phyloP scores from a whole-genome alignment of 2,113 vertebrate genomes.

The Psilopsiagon aurifrons region DNA sequence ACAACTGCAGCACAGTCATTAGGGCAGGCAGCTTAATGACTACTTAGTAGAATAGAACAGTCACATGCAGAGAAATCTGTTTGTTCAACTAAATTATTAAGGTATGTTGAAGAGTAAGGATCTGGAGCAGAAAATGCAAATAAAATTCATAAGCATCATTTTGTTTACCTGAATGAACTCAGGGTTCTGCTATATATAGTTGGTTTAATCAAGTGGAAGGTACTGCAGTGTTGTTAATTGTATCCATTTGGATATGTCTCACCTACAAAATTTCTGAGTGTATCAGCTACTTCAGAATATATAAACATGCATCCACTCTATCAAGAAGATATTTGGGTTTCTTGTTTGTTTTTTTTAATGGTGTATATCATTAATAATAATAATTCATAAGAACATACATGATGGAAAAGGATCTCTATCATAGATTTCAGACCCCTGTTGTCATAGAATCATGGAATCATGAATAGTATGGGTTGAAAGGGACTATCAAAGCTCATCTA shows the following conservation, averaged over 20 bases:
- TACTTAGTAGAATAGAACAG: background rate
- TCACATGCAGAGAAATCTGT: background rate
- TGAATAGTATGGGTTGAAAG: background rate
- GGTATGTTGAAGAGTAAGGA: background rate
- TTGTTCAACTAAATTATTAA: slow-evolving; percentile 40
- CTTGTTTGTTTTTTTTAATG: background rate
- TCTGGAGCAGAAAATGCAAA: slow-evolving; percentile 36
- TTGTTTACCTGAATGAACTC: background rate
- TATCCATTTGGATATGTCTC: background rate
- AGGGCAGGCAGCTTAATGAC: slow-evolving; percentile 14
- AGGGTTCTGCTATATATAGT: background rate
- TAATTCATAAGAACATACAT: background rate
- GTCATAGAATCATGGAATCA: background rate
- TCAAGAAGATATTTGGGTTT: background rate
- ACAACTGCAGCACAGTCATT: background rate
- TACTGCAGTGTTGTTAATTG: background rate
- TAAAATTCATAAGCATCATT: background rate
- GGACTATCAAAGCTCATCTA: background rate
- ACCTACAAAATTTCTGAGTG: background rate
- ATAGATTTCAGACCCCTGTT: background rate
- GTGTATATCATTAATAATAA: background rate
- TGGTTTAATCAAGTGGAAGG: slow-evolving; percentile 1
- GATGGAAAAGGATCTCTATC: background rate
- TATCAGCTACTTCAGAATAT: background rate
- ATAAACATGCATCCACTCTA: background rate